Base-by-base conservation (phyloP, 2,113 vertebrate species). In the Prunella himalayana region DNA sequence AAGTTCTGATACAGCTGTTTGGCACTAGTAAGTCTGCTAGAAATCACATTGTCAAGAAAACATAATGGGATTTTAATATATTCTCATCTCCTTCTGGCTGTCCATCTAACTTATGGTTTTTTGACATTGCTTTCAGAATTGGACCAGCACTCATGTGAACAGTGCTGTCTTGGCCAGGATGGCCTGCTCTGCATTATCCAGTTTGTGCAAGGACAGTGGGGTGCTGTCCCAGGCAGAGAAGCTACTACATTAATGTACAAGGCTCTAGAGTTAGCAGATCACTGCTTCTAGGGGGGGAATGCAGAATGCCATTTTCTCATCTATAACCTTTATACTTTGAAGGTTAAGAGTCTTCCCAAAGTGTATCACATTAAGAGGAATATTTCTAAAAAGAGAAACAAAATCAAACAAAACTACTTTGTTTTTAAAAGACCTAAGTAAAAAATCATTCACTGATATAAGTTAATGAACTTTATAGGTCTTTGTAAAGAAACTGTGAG, bases 171-270 rank as follows among this genome's bases (percentile, higher is more conserved):
- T 35, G 20, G 57, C 53, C 75, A 76, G 53, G 53, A 33, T 25
- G 35, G 7, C 12, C 27, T 76, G n/a, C 27, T 60, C 28, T 60
- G 31, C 50, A 31, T 28, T 86, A 47, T 9, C 13, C 22, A 39
- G 39, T 75, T 53, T 59, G 44, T 49, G 19, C 44, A 61, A 28
- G 1, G 12, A 51, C 27, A 76, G 57, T 0, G 0, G 44, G 21
- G 13, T 27, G 11, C 22, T 0, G 0, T 28, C 41, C 53, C 53
- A 64, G 39, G n/a, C 2, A 3, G 7, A 76, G 28, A 24, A 60
- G 19, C 6, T 28, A 7, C 22, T 9, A 7, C 6, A 16, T 27
- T 13, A 20, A 9, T 12, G 8, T 10, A 24, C 6, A 28, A 27
- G 18, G 13, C 13, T 25, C 27, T 39, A 42, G 10, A 49, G 18